phyloP scores from a whole-genome alignment of 35 echinoderm and acorn worm species.

The Anneissia japonica region DNA sequence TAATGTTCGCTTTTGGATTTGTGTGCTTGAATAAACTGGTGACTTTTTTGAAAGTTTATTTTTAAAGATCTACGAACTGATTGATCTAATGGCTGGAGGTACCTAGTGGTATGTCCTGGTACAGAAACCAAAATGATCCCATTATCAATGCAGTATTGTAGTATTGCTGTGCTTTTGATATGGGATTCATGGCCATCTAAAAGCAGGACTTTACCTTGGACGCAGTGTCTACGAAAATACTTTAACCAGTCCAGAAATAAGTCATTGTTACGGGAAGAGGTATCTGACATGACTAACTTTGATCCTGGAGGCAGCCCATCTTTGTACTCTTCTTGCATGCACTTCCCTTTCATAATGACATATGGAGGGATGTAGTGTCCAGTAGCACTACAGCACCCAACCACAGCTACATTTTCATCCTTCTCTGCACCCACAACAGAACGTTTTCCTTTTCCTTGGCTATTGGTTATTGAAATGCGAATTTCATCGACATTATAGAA shows the following conservation, averaged over 20 bases:
- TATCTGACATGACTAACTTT: conserved; percentile 23
- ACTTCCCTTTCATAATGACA: conserved; percentile 46
- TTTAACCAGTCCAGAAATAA: conserved; percentile 40
- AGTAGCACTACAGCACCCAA: conserved; percentile 28
- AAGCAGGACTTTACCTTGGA: conserved; percentile 7
- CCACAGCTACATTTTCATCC: conserved; percentile 42
- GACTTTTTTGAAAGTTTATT: conserved; percentile 27
- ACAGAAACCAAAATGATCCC: conserved; percentile 34
- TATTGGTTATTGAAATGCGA: conserved; percentile 17
- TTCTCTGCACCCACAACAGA: conserved; percentile 34
- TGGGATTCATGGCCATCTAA: conserved; percentile 38
- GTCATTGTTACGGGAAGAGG: conserved; percentile 26
- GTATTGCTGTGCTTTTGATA: neutral
- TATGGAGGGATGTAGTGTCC: conserved; percentile 36
- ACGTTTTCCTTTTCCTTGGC: conserved; percentile 30
- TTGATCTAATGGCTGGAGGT: conserved; percentile 38
- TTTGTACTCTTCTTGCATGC: conserved; percentile 5
- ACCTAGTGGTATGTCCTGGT: conserved; percentile 37
- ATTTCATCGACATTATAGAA: conserved; percentile 38
- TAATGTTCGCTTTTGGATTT: conserved; percentile 11
- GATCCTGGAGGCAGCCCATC: conserved; percentile 44
- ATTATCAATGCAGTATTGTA: conserved; percentile 14
- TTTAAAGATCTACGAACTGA: conserved; percentile 41
- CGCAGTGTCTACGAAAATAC: conserved; percentile 9
- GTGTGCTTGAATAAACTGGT: conserved; percentile 25